phyloP scores from a whole-genome alignment of 2,797 vertebrate species.

The Notolepis coatsorum region DNA sequence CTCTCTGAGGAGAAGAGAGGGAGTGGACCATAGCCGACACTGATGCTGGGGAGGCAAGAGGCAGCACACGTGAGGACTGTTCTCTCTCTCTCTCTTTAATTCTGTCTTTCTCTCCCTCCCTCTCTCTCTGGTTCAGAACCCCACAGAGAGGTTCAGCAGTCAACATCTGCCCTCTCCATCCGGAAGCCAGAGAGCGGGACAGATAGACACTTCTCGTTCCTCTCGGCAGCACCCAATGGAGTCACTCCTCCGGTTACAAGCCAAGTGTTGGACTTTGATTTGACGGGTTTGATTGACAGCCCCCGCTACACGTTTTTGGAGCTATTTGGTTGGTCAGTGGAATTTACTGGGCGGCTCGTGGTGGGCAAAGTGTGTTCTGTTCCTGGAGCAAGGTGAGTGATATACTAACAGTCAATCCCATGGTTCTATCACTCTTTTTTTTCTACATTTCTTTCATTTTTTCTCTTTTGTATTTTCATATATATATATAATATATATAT shows the following conservation, averaged over 20 bases:
- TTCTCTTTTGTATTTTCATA: background rate
- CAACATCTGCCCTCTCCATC: conserved; percentile 21
- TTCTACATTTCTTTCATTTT: background rate
- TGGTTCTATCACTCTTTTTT: background rate
- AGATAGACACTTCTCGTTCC: background rate
- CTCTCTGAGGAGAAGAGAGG: conserved; percentile 44
- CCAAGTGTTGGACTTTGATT: conserved; percentile 28
- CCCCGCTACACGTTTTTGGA: background rate
- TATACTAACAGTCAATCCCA: background rate
- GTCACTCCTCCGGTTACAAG: background rate
- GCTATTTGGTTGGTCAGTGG: conserved; percentile 7
- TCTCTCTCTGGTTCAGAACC: background rate
- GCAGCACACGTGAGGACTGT: conserved; percentile 16
- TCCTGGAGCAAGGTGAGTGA: conserved; percentile 54
- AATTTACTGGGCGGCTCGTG: background rate
- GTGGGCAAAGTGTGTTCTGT: background rate
- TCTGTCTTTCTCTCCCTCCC: too few relatives aligned
- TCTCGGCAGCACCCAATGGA: background rate
- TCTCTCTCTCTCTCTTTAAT: conserved; percentile 11
- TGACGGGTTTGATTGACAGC: background rate
- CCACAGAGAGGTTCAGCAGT: conserved; percentile 10
- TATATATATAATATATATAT: background rate
- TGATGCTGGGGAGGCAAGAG: conserved; percentile 4
- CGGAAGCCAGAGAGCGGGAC: background rate
- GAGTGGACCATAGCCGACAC: conserved; percentile 42